Evolutionary conservation across 2,113 vertebrate species (phyloP).

Genomic region (Paramormyrops kingsleyae): DNA sequence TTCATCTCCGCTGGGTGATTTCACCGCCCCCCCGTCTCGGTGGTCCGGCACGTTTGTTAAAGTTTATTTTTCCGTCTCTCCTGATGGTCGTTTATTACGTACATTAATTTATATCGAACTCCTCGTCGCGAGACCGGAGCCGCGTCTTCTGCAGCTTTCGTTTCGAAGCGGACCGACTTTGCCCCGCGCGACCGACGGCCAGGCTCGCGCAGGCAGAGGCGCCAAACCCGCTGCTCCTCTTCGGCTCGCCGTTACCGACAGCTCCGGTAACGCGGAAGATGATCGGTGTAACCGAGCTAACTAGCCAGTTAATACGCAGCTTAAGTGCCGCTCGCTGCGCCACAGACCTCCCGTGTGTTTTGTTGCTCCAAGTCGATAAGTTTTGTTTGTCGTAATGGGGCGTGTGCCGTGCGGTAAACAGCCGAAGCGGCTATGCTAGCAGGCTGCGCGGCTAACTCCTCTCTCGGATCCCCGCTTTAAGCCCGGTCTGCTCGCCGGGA

Average conservation of each 20-base stretch:
- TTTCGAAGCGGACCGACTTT: neutral
- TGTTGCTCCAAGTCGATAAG: neutral
- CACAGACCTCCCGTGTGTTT: neutral
- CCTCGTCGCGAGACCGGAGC: neutral
- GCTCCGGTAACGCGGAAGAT: neutral
- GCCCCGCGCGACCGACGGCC: neutral
- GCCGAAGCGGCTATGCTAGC: neutral
- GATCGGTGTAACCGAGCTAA: neutral
- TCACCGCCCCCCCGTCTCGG: neutral
- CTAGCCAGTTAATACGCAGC: neutral
- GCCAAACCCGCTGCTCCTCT: neutral
- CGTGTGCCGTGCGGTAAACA: constrained; percentile 6
- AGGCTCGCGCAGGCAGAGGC: neutral
- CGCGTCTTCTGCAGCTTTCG: neutral
- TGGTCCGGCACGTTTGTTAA: neutral
- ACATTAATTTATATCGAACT: neutral
- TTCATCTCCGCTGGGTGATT: neutral
- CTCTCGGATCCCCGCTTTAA: neutral
- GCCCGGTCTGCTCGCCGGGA: neutral
- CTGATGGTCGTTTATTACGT: neutral
- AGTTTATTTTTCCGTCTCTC: neutral
- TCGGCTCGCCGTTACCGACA: neutral
- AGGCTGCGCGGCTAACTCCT: neutral
- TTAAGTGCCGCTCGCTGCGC: neutral
- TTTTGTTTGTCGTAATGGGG: neutral